A percentile compares a stretch with the other conserved stretches of the same genome.
phyloP scores from a whole-genome alignment of 2,888 invertebrate species.

The Lasioglossum malachurum region DNA sequence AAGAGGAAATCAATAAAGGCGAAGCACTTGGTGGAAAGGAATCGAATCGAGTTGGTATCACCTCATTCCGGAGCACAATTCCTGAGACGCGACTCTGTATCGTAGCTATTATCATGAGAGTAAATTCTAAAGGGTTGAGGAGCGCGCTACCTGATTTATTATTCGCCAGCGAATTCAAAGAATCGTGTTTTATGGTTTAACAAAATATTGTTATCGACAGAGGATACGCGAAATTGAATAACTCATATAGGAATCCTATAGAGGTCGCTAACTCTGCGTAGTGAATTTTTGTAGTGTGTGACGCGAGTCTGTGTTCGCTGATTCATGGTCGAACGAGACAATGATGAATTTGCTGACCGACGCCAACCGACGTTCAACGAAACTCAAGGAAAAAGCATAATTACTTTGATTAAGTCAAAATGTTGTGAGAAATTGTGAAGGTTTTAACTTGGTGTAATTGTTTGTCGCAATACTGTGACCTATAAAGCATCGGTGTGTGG shows the following conservation, averaged over 20 bases:
- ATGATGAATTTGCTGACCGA: background rate
- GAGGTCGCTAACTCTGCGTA: background rate
- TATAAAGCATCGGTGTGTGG: background rate
- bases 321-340: background rate
- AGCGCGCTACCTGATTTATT: background rate
- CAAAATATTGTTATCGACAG: background rate
- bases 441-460: background rate
- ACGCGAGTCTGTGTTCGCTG: background rate
- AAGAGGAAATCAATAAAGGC: background rate
- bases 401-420: background rate
- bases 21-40: background rate
- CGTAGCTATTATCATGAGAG: background rate
- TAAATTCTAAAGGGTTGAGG: background rate
- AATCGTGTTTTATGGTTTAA: background rate
- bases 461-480: background rate
- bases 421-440: background rate
- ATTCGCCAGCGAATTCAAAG: background rate
- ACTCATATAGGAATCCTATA: background rate
- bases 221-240: background rate
- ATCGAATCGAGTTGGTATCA: background rate
- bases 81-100: background rate
- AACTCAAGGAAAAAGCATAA: background rate
- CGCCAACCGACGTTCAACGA: background rate
- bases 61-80: background rate
- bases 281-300: background rate